Base-by-base conservation (phyloP, 2,888 invertebrate species). In the Oeneis ivallda region DNA sequence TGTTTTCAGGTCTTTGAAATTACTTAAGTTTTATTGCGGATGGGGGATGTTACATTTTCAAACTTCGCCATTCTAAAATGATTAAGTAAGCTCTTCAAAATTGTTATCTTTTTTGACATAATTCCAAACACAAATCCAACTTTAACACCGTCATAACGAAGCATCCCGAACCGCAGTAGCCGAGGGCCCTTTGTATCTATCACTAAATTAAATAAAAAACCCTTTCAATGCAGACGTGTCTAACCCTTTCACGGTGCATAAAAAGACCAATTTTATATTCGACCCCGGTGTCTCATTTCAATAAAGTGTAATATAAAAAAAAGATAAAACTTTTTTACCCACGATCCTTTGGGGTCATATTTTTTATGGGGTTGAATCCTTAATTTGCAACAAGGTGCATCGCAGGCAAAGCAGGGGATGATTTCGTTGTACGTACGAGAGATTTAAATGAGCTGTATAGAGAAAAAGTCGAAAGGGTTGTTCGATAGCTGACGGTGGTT, bases 301-400 rank as follows among this genome's bases (percentile, higher is more conserved):
- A 91, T 89, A 89, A 86, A 77, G 82, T 66, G 63, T 80, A 80
- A 83, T 86, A 85, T 81, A 45, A 84, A 77, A 87, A 85, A 86
- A 83, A 82, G 86, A 88, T 87, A 89, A 87, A 88, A 87, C 79
- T 88, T 56, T 61, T 89, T 89, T 91, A 90, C 91, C 88, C 91
- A 91, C 90, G 91, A 82, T 76, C 79, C 84, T 88, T 87, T 87
- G 82, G 91, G 92, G 90, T 89, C 84, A 87, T 83, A 75, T 85
- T 89, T 89, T 89, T 89, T 89, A 76, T 79, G 66, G 79, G 79
- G 82, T 84, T 85, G 86, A 84, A 89, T 89, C 86, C 87, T 88
- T 91, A 91, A 92, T 92, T 92, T 91, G 92, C 91, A 89, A 91
- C 92, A 91, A 92, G 92, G 92, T 92, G 91, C 90, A 92, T 87